These are phyloP conservation scores for Fissipunctia ypsillon DNA, from an alignment of 2,888 invertebrate species.

Conservation along the genomic window DNA sequence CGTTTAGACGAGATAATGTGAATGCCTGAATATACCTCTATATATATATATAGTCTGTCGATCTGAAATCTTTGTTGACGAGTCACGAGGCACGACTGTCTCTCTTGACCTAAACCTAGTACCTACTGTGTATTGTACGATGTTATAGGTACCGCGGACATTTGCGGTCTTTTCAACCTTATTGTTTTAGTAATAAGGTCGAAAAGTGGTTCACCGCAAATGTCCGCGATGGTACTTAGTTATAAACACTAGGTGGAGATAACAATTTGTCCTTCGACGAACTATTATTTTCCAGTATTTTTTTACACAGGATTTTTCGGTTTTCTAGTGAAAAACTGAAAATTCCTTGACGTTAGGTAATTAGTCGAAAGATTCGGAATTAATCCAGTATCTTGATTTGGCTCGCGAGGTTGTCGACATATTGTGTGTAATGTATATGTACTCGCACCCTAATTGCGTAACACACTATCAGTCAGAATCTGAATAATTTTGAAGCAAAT, in stretches of 20 bases:
- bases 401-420: too few relatives aligned
- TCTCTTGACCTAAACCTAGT: constrained; percentile 1
- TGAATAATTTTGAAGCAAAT: too few relatives aligned
- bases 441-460: too few relatives aligned
- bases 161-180: too few relatives aligned
- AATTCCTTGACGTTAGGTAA: too few relatives aligned
- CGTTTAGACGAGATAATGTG: neutral
- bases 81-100: constrained; percentile 3
- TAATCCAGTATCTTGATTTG: too few relatives aligned
- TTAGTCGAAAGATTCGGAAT: neutral
- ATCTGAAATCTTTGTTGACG: constrained; percentile 14
- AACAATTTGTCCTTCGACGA: neutral
- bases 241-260: neutral
- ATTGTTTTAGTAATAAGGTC: too few relatives aligned
- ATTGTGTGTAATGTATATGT: too few relatives aligned
- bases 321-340: neutral
- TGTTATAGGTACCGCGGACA: neutral
- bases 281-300: neutral
- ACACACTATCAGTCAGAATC: too few relatives aligned
- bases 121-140: neutral
- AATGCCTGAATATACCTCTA: neutral
- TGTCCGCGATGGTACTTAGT: too few relatives aligned
- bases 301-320: neutral
- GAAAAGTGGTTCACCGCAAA: too few relatives aligned
- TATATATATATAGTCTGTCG: too few relatives aligned